Base-by-base conservation (phyloP, 2,888 invertebrate species). In the Troides oblongomaculatus region DNA sequence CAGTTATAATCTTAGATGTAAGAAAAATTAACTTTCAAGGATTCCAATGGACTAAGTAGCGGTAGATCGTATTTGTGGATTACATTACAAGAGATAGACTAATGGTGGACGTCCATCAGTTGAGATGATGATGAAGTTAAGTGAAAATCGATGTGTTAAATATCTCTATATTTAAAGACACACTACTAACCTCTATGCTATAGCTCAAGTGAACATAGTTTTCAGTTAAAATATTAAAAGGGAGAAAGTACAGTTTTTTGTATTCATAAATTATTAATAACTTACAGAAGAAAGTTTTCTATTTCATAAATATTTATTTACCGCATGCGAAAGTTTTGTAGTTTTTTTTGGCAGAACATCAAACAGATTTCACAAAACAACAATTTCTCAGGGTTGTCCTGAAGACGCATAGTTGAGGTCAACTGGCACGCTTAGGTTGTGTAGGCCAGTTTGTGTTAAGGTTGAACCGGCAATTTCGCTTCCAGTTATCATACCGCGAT, bases 401-500 rank as follows among this genome's bases (percentile, higher is more conserved):
- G 53, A n/a, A 6, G n/a, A 53, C 53, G 12, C 14, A 3, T 46
- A 46, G 14, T 46, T 46, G 46, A 46, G 4, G 53, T n/a, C 8
- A 53, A n/a, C 0, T n/a, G 2, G 8, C 53, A 18, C 53, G n/a
- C 2, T 53, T 53, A n/a, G 75, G 80, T 81, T 82, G 83, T 84
- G 86, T 84, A 81, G 84, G 83, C 75, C 81, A 77, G 75, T 78
- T 74, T 76, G 79, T 77, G 74, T 21, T 80, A 77, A 81, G 79
- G 79, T 82, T 79, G 81, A 74, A 79, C 76, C 80, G 82, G 77
- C 83, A 82, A 83, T 83, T 80, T 83, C 84, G 81, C 79, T 84
- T 79, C 78, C 76, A 78, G 78, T 78, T 75, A 82, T 83, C 80
- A 46, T 46, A 81, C 78, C 77, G 72, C 59, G 73, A 75, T 80